Percentiles rank a stretch among this genome's conserved stretches.
phyloP scores from a whole-genome alignment of 2,113 vertebrate species.

The Vulpes vulpes region DNA sequence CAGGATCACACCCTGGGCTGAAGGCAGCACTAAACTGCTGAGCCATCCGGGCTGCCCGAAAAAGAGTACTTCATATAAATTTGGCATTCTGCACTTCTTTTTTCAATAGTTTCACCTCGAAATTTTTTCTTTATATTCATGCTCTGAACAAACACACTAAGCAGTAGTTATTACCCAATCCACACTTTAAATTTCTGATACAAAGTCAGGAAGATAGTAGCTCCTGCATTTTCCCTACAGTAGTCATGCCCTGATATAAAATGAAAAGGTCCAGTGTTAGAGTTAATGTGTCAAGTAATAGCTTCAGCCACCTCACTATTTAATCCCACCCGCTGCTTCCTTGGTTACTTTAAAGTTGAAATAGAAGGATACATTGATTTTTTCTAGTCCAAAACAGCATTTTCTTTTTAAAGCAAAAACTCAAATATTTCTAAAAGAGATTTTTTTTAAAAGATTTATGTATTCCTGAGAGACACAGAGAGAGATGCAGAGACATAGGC shows the following conservation, averaged over 20 bases:
- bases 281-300: background rate
- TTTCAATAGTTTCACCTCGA: slow-evolving; percentile 32
- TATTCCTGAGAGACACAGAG: too few species aligned
- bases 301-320: background rate
- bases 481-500: too few species aligned
- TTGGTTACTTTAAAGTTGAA: slow-evolving; percentile 36
- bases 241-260: background rate
- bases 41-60: background rate
- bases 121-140: slow-evolving; percentile 29
- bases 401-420: slow-evolving; percentile 47
- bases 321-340: background rate
- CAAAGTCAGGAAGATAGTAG: background rate
- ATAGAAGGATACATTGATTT: background rate
- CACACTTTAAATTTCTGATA: slow-evolving; percentile 27
- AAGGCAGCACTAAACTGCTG: too few species aligned
- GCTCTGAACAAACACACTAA: slow-evolving; percentile 11
- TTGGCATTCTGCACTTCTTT: background rate
- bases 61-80: background rate
- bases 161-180: background rate
- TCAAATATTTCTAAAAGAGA: background rate
- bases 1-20: too few species aligned
- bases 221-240: background rate
- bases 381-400: slow-evolving; percentile 38
- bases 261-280: background rate
- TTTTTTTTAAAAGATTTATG: too few species aligned